Evolutionary conservation across 1,140 invertebrate genomes (phyloP), one percentile per base, ranked within the genome.

Genomic region (Dendroctonus ponderosae): DNA sequence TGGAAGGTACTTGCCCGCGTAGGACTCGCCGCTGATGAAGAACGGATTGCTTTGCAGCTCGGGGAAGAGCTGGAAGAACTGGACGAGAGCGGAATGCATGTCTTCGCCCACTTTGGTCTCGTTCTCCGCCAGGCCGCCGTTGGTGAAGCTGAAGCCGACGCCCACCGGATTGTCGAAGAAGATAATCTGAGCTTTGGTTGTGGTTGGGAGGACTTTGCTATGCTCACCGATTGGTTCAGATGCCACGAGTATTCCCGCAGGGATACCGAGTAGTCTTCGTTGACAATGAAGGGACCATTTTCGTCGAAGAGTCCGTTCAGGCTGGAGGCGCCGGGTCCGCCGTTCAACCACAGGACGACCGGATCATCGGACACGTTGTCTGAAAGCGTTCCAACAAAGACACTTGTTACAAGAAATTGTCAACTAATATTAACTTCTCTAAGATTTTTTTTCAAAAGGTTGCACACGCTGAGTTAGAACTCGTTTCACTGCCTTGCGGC

Each of bases 121-220:
- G 76, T 88, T 87, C 37, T 80, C 82, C 3, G 83, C 80, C 75
- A 85, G 86, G n/a, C 87, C 85, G n/a, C 78, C 78, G 9, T 86
- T 81, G 2, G 89, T 90, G 68, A 89, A 90, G 78, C 89, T 91
- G 74, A 83, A 91, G 2, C 89, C 89, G 44, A 90, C 87, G 9
- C 90, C 90, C 8, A 92, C 91, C 5, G 93, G 93, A 77, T 92
- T 93, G 75, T 95, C 92, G 54, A 94, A 89, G 72, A 91, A 94
- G 3, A 94, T 75, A 62, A 94, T 14, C 58, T 60, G n/a, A 60
- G 46, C 12, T 11, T 5, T 15, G 26, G 8, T 15, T 7, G 11
- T 58, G 15, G 3, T 44, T 26, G 43, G 12, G 12, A 58, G 14
- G 26, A 8, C 46, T 15, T 58, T 26, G 7, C 7, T 5, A 14